A percentile compares a stretch with the other conserved stretches of the same genome.
These are phyloP conservation scores for Halcyon badia DNA, from an alignment of 2,797 vertebrate species.

Conservation along the genomic window DNA sequence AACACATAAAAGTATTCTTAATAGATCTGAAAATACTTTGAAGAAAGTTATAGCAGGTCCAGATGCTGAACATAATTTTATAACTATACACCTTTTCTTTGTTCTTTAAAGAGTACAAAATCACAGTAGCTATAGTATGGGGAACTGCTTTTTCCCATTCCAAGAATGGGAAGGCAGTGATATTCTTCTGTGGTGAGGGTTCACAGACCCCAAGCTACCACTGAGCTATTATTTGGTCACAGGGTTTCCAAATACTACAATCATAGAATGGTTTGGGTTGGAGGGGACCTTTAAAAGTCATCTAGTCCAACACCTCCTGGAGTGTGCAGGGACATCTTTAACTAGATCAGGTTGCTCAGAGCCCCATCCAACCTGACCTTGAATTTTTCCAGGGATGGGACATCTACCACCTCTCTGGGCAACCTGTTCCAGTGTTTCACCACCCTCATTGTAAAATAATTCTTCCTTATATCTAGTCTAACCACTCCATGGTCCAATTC, in stretches of 20 bases:
- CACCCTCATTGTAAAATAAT: not conserved
- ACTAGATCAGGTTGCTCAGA: not conserved
- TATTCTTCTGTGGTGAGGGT: not conserved
- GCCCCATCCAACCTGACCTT: not conserved
- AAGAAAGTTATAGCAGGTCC: not conserved
- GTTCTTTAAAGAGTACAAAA: not conserved
- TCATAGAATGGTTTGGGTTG: not conserved
- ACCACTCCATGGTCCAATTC: not conserved
- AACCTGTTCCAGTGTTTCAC: not conserved
- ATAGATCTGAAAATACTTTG: not conserved
- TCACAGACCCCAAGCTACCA: not conserved
- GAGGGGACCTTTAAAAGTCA: not conserved
- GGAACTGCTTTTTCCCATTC: constrained; percentile 8
- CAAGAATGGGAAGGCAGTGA: not conserved
- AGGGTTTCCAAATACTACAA: not conserved
- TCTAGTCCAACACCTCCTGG: not conserved
- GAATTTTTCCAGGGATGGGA: not conserved
- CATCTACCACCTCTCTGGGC: not conserved
- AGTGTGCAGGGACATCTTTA: not conserved
- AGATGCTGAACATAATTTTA: not conserved
- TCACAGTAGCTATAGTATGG: not conserved
- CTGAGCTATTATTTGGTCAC: not conserved
- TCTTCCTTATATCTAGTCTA: not conserved
- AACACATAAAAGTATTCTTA: constrained; percentile 12
- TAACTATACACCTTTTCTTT: not conserved